Evolutionary conservation across 2,797 vertebrate genomes (phyloP), one percentile per base, ranked within the genome.

Genomic region (Spatula versicolor): DNA sequence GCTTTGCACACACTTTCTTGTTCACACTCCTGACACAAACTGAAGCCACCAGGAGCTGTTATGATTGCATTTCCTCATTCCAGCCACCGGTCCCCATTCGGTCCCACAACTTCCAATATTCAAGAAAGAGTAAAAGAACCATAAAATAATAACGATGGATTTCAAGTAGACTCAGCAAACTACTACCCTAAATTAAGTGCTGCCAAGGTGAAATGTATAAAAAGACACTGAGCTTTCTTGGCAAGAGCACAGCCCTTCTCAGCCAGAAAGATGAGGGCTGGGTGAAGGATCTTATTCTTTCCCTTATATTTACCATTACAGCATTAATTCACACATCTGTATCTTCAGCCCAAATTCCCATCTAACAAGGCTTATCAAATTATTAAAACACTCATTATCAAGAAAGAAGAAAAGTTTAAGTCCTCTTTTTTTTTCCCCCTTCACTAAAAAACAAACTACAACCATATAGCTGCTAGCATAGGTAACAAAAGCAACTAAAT

Each of bases 191-290:
- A 54, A 33, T 9, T 18, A 45, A 73, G 23, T 31, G 22, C 11
- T 0, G 0, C 1, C 25, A 69, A 63, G 4, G 22, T 33, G 22
- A 77, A 76, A 69, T 7, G 14, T 79, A 58, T 5, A 4, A 64
- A 50, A 17, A 54, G 5, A 69, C 13, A 19, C 12, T 31, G 3
- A 9, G 16, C 83, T 71, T 39, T 26, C 37, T 2, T 31, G 6
- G 6, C 37, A 58, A 19, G 45, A 60, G 4, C 10, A 15, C 28
- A 67, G 55, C 5, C 10, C 6, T 20, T 14, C 5, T 17, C 16
- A 71, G 39, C 18, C 23, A 75, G 35, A 77, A 68, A 13, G 33
- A 0, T 10, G n/a, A 19, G 0, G 0, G 6, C 11, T n/a, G 1
- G 4, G 13, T 16, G 1, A 6, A 59, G 7, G 7, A 48, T 16